Percentiles rank a stretch among this genome's conserved stretches.
phyloP scores from a whole-genome alignment of 2,888 invertebrate genomes.

The Ectemnius continuus region DNA sequence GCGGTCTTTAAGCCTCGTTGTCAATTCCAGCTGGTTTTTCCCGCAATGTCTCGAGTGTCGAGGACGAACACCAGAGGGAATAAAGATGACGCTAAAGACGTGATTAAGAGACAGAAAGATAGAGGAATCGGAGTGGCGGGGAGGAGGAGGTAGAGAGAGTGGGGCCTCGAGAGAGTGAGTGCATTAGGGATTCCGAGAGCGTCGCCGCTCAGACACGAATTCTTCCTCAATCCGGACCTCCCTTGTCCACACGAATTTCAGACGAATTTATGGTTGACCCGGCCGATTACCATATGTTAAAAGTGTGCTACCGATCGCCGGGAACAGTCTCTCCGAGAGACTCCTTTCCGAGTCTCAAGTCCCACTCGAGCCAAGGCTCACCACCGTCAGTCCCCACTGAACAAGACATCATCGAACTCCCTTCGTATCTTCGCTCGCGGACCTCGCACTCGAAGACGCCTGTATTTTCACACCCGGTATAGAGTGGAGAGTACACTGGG shows the following conservation, averaged over 20 bases:
- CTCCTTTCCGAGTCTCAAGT: too few species aligned
- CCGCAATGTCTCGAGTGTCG: background rate
- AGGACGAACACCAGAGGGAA: background rate
- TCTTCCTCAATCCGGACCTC: background rate
- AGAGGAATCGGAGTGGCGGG: too few species aligned
- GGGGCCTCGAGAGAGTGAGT: background rate
- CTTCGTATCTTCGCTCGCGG: too few species aligned
- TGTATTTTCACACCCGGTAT: conserved; percentile 53
- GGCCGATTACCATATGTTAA: conserved; percentile 1
- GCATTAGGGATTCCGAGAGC: background rate
- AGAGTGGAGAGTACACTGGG: conserved; percentile 16
- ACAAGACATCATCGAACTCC: too few species aligned
- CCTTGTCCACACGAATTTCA: conserved; percentile 2
- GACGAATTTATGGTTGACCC: background rate
- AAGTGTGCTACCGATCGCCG: background rate
- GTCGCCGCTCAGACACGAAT: background rate
- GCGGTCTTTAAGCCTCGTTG: background rate
- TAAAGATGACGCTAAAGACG: conserved; percentile 2
- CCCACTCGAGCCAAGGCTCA: too few species aligned
- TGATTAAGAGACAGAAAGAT: conserved; percentile 2
- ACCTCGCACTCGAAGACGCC: conserved; percentile 6
- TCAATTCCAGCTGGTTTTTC: background rate
- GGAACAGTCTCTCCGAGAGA: background rate
- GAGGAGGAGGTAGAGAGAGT: too few species aligned
- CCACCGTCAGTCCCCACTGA: too few species aligned